Evolutionary conservation across 2,888 invertebrate genomes (phyloP), one percentile per base, ranked within the genome.

Genomic region (Encarsia formosa): DNA sequence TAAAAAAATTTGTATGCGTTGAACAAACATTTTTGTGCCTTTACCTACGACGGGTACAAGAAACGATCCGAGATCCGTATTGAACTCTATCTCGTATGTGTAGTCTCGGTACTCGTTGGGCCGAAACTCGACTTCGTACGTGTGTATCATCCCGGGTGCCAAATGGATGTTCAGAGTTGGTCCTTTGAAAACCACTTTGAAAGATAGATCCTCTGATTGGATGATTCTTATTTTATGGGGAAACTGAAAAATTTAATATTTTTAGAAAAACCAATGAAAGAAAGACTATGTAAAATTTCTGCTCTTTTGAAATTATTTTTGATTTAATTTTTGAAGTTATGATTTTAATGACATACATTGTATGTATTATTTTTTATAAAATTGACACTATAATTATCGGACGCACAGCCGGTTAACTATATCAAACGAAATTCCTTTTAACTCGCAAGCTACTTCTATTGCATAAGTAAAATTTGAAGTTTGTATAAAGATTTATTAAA

Each of bases 121-220:
- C 38, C 67, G 73, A 69, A 88, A 88, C 39, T 79, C 80, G 5
- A 88, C 70, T 6, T 76, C 77, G 60, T 85, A 82, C 2, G 77
- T 73, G 29, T 81, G 77, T 18, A 81, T 78, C 60, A 88, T 82
- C 35, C 88, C 88, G 15, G 88, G 85, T 5, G 86, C 87, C 19
- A 88, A 70, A 64, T 85, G 82, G 1, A 75, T 76, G 31, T 77
- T 67, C 19, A 76, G 69, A 9, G 69, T 71, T 22, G 71, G 70
- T 41, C 75, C 74, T 8, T 76, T 71, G 62, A 78, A 65, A n/a
- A 67, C 76, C 37, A 84, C 66, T 40, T 66, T 71, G 62, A 84
- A 82, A 60, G 73, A 76, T 2, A 79, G 77, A 18, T 79, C 76
- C 48, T 77, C 73, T 59, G 79, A 77, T 59, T 65, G 77, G 4